These are phyloP conservation scores for Pegoplata infirma DNA, from an alignment of 2,888 invertebrate species.

Conservation along the genomic window DNA sequence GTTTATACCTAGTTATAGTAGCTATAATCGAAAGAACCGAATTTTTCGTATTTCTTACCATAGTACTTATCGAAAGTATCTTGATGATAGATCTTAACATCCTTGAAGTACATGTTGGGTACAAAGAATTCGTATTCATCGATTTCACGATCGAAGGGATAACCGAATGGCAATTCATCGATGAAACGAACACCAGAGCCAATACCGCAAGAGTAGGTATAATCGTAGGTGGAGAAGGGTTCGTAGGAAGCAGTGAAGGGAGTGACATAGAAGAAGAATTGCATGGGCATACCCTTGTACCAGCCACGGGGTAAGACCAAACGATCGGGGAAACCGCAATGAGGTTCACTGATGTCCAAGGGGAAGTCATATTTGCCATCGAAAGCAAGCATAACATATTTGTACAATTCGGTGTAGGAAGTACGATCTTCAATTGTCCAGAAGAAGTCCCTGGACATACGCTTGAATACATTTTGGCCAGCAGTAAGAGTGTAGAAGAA, in stretches of 20 bases:
- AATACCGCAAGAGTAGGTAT: slow-evolving; percentile 78
- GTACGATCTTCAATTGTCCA: slow-evolving; percentile 81
- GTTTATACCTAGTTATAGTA: slow-evolving; percentile 52
- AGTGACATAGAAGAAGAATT: slow-evolving; percentile 81
- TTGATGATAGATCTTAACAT: slow-evolving; percentile 76
- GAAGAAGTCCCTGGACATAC: slow-evolving; percentile 72
- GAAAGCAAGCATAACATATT: slow-evolving; percentile 78
- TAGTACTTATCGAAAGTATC: slow-evolving; percentile 70
- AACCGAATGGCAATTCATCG: slow-evolving; percentile 83
- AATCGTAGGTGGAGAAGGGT: slow-evolving; percentile 78
- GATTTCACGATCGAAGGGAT: slow-evolving; percentile 85
- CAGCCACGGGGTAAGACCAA: slow-evolving; percentile 83
- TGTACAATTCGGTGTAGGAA: slow-evolving; percentile 77
- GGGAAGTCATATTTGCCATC: slow-evolving; percentile 78
- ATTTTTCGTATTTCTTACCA: slow-evolving; percentile 62
- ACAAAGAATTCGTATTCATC: slow-evolving; percentile 79
- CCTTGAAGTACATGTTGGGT: slow-evolving; percentile 82
- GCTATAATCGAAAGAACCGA: slow-evolving; percentile 52
- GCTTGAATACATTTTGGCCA: slow-evolving; percentile 78
- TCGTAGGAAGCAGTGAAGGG: slow-evolving; percentile 75
- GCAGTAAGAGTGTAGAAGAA: slow-evolving; percentile 81
- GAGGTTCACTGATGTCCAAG: slow-evolving; percentile 78
- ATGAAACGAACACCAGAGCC: slow-evolving; percentile 79
- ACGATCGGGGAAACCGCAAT: slow-evolving; percentile 82
- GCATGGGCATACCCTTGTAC: slow-evolving; percentile 82